These are phyloP conservation scores for Cephus nigrinus DNA, from an alignment of 2,888 invertebrate genomes.

Conservation along the genomic window DNA sequence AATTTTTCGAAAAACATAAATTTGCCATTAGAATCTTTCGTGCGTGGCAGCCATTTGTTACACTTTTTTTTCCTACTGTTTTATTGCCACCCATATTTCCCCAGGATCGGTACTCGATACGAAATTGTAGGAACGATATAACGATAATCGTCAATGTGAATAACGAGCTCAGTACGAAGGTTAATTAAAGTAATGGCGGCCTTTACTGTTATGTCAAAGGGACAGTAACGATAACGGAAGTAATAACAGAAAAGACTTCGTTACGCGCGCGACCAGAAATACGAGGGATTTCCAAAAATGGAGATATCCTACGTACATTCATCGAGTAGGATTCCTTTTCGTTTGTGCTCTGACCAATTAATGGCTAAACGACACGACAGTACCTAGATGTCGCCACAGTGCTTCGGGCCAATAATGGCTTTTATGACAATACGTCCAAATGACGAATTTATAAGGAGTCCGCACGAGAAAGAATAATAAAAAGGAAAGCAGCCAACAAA, in stretches of 20 bases:
- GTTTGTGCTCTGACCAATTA: not conserved
- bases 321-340: not conserved
- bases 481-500: conserved; percentile 5
- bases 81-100: not conserved
- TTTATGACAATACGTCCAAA: not conserved
- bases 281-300: not conserved
- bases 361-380: not conserved
- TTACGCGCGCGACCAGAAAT: not conserved
- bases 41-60: not conserved
- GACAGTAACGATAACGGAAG: not conserved
- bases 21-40: not conserved
- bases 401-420: not conserved
- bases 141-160: not conserved
- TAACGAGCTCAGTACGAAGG: not conserved
- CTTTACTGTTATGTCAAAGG: not conserved
- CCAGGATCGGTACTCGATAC: not conserved
- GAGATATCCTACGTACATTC: not conserved
- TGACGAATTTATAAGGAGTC: not conserved
- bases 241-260: not conserved
- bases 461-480: not conserved
- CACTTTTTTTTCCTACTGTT: not conserved
- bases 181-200: not conserved
- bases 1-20: not conserved
- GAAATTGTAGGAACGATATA: not conserved
- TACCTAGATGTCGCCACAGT: not conserved